Conservation (phyloP, 2,888 invertebrate species). For the Conomelus anceps region DNA sequence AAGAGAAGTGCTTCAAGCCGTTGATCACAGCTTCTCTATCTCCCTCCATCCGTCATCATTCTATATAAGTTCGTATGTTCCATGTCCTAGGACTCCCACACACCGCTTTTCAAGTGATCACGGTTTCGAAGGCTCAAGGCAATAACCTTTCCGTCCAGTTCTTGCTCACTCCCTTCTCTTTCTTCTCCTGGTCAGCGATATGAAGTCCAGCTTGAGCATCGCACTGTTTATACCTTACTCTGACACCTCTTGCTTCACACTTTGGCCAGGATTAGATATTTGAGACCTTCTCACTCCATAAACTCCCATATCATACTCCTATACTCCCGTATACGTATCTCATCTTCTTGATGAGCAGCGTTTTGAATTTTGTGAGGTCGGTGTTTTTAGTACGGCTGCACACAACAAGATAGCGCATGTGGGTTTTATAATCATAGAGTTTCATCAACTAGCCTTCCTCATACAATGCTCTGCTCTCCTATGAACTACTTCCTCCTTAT, state of each 20-base stretch:
- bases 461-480: background rate
- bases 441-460: background rate
- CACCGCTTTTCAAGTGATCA: too few species aligned
- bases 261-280: background rate
- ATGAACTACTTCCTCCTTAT: background rate
- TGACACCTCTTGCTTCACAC: background rate
- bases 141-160: background rate
- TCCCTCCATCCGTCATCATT: background rate
- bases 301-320: background rate
- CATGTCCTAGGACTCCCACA: background rate
- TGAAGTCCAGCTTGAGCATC: background rate
- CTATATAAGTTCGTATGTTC: background rate
- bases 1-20: background rate
- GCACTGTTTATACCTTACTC: background rate
- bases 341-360: background rate
- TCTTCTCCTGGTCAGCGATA: background rate
- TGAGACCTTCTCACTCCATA: background rate
- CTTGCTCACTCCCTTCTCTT: background rate
- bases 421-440: background rate
- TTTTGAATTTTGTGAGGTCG: background rate
- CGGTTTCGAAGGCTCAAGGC: background rate
- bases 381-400: background rate
- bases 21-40: background rate
- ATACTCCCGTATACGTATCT: background rate
- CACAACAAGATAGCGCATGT: background rate